These are phyloP conservation scores for Leguminivora glycinivorella DNA, from an alignment of 1,140 invertebrate genomes.

Conservation along the genomic window DNA sequence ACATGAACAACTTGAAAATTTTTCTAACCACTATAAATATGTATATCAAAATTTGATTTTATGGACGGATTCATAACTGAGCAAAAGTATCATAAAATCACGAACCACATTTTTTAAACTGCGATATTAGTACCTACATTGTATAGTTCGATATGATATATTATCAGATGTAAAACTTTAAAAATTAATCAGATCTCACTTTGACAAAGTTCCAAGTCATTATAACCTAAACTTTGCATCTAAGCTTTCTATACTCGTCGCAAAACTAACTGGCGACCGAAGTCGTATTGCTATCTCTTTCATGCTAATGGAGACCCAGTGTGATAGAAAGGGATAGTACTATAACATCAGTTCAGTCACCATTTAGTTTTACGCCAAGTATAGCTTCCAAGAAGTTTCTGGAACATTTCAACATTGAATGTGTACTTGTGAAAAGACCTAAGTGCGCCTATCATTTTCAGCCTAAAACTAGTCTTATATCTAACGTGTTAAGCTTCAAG, in stretches of 20 bases:
- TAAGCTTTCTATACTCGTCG: not conserved
- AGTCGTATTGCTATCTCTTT: too few species aligned
- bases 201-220: not conserved
- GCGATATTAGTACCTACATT: too few species aligned
- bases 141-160: too few species aligned
- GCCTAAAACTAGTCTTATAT: not conserved
- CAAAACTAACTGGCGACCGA: too few species aligned
- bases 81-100: not conserved
- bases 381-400: too few species aligned
- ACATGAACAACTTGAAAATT: not conserved
- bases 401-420: not conserved
- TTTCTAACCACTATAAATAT: not conserved
- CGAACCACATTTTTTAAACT: not conserved
- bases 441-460: not conserved
- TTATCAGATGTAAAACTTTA: not conserved
- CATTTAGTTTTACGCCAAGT: too few species aligned
- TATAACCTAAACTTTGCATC: not conserved
- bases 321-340: too few species aligned
- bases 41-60: not conserved
- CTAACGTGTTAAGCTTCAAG: constrained; percentile 26
- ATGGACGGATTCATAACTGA: constrained; percentile 1
- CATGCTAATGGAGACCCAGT: too few species aligned
- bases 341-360: too few species aligned
- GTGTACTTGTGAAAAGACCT: not conserved
- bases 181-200: not conserved